Percentiles rank a stretch among this genome's conserved stretches.
Evolutionary conservation across 2,888 invertebrate species (phyloP).

Genomic region (Agonum fuliginosum): DNA sequence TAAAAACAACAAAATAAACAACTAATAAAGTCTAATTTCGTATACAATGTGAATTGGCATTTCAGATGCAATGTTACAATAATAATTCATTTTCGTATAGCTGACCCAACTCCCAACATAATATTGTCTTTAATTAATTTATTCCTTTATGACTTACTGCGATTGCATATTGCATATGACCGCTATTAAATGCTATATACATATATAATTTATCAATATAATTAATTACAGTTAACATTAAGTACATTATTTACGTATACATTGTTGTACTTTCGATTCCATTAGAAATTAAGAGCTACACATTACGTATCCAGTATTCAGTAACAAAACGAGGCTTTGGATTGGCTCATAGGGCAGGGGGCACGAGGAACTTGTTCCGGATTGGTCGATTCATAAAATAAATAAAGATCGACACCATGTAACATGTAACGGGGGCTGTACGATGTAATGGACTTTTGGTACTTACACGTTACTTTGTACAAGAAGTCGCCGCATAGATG

Average conservation of each 20-base stretch:
- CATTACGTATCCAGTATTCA: conserved; percentile 47
- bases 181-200: conserved; percentile 58
- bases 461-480: conserved; percentile 33
- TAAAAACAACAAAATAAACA: conserved; percentile 21
- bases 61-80: neutral
- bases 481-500: conserved; percentile 6
- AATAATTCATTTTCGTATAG: neutral
- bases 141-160: conserved; percentile 17
- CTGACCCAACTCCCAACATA: neutral
- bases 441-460: conserved; percentile 18
- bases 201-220: conserved; percentile 60
- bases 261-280: conserved; percentile 72
- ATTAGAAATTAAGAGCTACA: conserved; percentile 58
- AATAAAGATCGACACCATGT: conserved; percentile 28
- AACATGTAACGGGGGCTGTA: conserved; percentile 4
- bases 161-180: conserved; percentile 49
- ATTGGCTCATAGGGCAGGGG: conserved; percentile 19
- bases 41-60: conserved; percentile 26
- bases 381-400: conserved; percentile 38
- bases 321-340: conserved; percentile 44
- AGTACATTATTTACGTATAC: conserved; percentile 70
- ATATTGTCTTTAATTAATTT: conserved; percentile 49
- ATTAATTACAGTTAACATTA: conserved; percentile 62
- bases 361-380: conserved; percentile 45
- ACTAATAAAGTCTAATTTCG: conserved; percentile 12